Base-by-base conservation (phyloP, 2,797 vertebrate species). In the Dicrostonyx torquatus region DNA sequence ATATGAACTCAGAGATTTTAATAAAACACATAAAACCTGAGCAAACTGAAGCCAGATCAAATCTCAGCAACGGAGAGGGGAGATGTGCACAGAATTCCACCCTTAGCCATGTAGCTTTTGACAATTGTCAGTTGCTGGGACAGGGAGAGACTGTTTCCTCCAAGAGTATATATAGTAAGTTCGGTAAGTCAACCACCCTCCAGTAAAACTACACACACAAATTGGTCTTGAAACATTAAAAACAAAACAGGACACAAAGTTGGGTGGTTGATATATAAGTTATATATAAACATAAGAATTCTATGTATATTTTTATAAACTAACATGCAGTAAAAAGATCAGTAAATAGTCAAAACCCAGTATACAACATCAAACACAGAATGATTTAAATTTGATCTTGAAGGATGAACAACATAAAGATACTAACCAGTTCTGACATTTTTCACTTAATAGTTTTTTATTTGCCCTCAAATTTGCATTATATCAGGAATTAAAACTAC, bases 271-370 rank as follows among this genome's bases (percentile, higher is more conserved):
- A 31, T 64, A 66, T 66, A 64, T 45, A 83, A 31, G 34, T 48
- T n/a, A 84, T 24, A 29, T 62, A 40, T 66, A 60, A 31, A 62
- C 62, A 9, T 64, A 66, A 84, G 45, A 12, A 50, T 20, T 84
- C 22, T 50, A n/a, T 24, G 37, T 60, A 45, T 40, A 68, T 22
- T 91, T 72, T 53, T 48, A 43, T 53, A 62, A 40, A 48, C 75
- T 72, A 87, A 48, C 17, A 80, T n/a, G 40, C 55, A 82, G 10
- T 37, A 82, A 87, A 84, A 68, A 70, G 83, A 66, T 1, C 77
- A 79, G 34, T 13, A 88, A 73, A 90, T 58, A 40, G 84, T 48
- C 53, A 55, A 92, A 97, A 86, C 22, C 17, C 34, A 89, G 85
- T 29, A 7, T 20, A 60, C 12, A 55, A 83, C 50, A 80, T 12